phyloP scores from a whole-genome alignment of 2,888 invertebrate genomes.

The Harpalus rufipes region DNA sequence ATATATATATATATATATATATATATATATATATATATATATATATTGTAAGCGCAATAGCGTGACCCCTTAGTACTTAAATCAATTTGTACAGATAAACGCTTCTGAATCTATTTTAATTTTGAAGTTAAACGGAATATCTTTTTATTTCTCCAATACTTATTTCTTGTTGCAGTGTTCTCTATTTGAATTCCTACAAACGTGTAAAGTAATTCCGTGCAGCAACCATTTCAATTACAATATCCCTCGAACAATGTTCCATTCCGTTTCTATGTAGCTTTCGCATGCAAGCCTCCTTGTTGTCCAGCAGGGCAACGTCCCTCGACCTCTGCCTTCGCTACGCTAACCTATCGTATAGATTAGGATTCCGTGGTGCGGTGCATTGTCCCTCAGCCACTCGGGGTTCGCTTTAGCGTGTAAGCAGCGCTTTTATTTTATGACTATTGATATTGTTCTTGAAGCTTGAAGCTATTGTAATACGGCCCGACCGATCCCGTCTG shows the following conservation, averaged over 20 bases:
- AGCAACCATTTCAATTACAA: background rate
- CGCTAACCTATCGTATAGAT: constrained; percentile 13
- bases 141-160: no score
- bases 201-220: background rate
- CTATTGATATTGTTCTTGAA: constrained; percentile 58
- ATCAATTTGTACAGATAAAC: no score
- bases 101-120: no score
- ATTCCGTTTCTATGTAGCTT: background rate
- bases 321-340: constrained; percentile 25
- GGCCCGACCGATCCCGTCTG: constrained; percentile 39
- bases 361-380: constrained; percentile 53
- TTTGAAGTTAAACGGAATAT: no score
- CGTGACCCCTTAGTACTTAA: no score
- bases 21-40: no score
- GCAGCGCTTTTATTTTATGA: constrained; percentile 57
- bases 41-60: no score
- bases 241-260: background rate
- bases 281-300: constrained; percentile 8
- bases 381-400: constrained; percentile 50
- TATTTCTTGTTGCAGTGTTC: no score
- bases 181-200: no score
- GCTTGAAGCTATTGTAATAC: constrained; percentile 55
- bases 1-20: no score
- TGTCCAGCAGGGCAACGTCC: constrained; percentile 40
- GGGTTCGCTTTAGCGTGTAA: constrained; percentile 39